Base-by-base conservation (phyloP, 2,797 vertebrate genomes). In the Darevskia nairensis region DNA sequence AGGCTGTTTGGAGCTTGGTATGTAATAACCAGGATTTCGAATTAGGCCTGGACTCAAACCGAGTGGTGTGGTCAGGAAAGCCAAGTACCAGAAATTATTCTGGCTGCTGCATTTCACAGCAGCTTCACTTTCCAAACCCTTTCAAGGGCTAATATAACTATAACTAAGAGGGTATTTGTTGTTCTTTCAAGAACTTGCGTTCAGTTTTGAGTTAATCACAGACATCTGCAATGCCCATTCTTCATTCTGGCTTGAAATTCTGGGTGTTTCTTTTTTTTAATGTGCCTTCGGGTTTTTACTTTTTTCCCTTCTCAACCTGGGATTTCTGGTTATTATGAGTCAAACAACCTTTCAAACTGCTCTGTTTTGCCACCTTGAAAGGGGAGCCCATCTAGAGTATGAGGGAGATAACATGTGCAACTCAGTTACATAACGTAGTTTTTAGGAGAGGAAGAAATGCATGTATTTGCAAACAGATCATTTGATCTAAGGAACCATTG, bases 401-500 rank as follows among this genome's bases (percentile, higher is more conserved):
- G 27, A 61, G 19, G 23, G 11, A 79, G 46, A 35, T 44, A 27
- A 7, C 13, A 69, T 7, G 23, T 29, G 13, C 68, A 84, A 23
- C 3, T 80, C 50, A 78, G 41, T 85, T 84, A 72, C 44, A 29
- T 44, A 59, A 61, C 13, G 41, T 6, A 32, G 23, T 44, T 77
- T 84, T 77, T 50, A 44, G 17, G 6, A 64, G 61, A n/a, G 11
- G n/a, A n/a, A 11, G 55, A 29, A 35, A 86, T 27, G 35, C 10
- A 61, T 66, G 35, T 59, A 59, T 59, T 25, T 88, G 50, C 80
- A 84, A 88, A 78, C 46, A 61, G 35, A 88, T 74, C 5, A 35
- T 84, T 84, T 84, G 75, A 83, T 79, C 77, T 44, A 84, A 74
- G 35, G 55, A 46, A 84, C 66, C 29, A 25, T 29, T 88, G 75